phyloP scores from a whole-genome alignment of 2,113 vertebrate species.

The Heteronetta atricapilla region DNA sequence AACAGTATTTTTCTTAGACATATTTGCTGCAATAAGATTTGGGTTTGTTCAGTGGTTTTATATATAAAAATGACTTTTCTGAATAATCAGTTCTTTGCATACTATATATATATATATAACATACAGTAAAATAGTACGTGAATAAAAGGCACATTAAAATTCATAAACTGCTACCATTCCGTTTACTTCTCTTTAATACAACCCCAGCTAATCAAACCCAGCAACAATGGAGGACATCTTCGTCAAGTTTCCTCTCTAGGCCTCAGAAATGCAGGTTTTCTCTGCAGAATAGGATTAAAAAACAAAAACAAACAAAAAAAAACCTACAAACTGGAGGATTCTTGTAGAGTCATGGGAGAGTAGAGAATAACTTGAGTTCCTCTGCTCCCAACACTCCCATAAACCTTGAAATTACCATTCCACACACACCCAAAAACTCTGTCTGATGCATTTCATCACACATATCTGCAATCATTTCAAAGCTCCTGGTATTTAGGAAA shows the following conservation, averaged over 20 bases:
- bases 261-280: background rate
- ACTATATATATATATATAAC: conserved; percentile 24
- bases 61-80: background rate
- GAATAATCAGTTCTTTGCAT: conserved; percentile 16
- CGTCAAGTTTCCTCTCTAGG: background rate
- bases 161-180: conserved; percentile 12
- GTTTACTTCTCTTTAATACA: conserved; percentile 19
- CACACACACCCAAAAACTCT: background rate
- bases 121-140: background rate
- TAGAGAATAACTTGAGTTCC: background rate
- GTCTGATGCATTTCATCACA: background rate
- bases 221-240: background rate
- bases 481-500: background rate
- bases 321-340: background rate
- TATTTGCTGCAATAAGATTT: background rate
- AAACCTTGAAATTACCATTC: conserved; percentile 12
- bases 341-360: background rate
- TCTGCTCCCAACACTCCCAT: background rate
- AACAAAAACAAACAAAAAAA: background rate
- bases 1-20: background rate
- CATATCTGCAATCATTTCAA: background rate
- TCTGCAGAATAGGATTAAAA: background rate
- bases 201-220: background rate
- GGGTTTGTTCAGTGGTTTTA: background rate
- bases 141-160: conserved; percentile 45